phyloP scores from a whole-genome alignment of 1,140 invertebrate species.

The Heliconius hermathena region DNA sequence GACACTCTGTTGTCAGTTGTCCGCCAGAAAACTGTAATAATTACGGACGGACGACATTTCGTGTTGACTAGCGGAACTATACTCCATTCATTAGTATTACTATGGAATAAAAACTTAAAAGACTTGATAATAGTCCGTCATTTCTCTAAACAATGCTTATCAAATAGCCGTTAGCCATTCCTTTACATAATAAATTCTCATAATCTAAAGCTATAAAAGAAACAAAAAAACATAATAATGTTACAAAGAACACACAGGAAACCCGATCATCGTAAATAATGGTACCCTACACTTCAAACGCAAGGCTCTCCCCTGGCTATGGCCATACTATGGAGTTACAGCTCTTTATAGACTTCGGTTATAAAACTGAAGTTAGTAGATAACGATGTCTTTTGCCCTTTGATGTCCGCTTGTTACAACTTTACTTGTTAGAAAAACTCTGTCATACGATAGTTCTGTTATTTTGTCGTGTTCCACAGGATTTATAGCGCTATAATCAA shows the following conservation, averaged over 20 bases:
- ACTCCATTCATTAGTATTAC: no score
- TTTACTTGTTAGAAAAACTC: slow-evolving; percentile 47
- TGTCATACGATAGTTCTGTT: slow-evolving; percentile 38
- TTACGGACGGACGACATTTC: no score
- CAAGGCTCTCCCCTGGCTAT: not conserved
- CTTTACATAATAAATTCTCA: no score
- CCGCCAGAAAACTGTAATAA: no score
- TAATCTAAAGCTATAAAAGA: no score
- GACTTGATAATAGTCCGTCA: no score
- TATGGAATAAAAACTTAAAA: no score
- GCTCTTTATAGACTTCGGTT: slow-evolving; percentile 34
- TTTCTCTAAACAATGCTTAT: no score
- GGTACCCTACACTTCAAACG: not conserved
- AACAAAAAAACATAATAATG: no score
- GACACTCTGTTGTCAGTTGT: no score
- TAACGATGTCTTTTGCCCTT: slow-evolving; percentile 40
- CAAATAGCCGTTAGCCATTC: no score
- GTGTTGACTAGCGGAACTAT: no score
- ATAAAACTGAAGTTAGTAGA: slow-evolving; percentile 42
- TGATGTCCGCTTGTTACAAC: slow-evolving; percentile 44
- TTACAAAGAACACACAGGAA: not conserved
- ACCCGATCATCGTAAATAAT: not conserved
- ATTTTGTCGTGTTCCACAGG: slow-evolving; percentile 4
- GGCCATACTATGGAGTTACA: slow-evolving; percentile 30
- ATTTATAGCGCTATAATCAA: not conserved